Evolutionary conservation across 2,797 vertebrate species (phyloP), one percentile per base, ranked within the genome.

Genomic region (Aythya fuligula): DNA sequence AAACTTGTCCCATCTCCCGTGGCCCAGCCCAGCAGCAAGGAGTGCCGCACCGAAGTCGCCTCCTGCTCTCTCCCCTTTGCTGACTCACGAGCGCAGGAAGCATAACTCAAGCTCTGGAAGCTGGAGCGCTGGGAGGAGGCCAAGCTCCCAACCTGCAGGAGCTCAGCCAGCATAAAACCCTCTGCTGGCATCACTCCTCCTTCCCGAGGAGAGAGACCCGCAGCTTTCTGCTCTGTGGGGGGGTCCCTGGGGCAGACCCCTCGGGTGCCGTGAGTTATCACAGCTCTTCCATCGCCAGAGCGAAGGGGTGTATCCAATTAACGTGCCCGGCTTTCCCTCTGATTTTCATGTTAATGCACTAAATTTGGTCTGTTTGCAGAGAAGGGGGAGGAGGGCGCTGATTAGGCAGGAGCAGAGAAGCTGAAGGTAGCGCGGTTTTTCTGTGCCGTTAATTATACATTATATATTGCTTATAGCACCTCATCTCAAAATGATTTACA

Each of bases 401-500:
- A 89, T 93, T 80, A 93, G 84, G 58, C 76, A 85, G 77, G 62
- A 96, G 47, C 6, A 0, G 71, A 94, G 89, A 91, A 91, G 89
- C 86, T 80, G 90, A 81, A 85, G 30, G 61, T 28, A 88, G 90
- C 0, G 0, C 65, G 87, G 15, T 41, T 83, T 90, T 95, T 60
- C 80, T 79, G 76, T 82, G 77, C 85, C 3, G 30, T 93, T 95
- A 93, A 94, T 96, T 80, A 91, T 62, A 12, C 90, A 78, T 93
- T 94, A 87, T 75, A 75, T 49, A 60, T 88, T 88, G 91, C 81
- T 78, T 94, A 73, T 89, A 93, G 81, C 83, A 75, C 70, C 51
- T 76, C 75, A 66, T 89, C 91, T 93, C 75, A 85, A 53, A 91
- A 62, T 88, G 60, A 85, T 95, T 94, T 96, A 72, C 89, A 93